Evolutionary conservation across 1,140 invertebrate genomes (phyloP).

Genomic region (Venustaconcha ellipsiformis): DNA sequence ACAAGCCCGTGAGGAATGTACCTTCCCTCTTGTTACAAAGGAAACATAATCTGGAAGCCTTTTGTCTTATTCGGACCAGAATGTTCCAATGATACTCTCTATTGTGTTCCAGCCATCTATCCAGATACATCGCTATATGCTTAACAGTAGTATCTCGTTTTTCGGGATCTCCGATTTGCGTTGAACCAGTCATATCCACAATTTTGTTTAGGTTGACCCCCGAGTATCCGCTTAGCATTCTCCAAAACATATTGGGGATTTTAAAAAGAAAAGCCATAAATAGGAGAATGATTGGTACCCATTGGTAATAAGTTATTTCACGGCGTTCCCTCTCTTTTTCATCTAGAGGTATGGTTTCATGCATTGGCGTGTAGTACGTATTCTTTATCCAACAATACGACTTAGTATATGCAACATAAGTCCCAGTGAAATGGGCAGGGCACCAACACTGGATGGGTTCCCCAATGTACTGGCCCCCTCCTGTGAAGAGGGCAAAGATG

Average conservation of each 20-base stretch:
- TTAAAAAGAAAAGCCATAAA: slow-evolving; percentile 66
- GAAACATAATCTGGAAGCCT: slow-evolving; percentile 56
- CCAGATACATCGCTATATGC: slow-evolving; percentile 57
- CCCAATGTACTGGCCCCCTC: slow-evolving; percentile 84
- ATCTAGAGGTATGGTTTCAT: slow-evolving; percentile 57
- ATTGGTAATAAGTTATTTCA: slow-evolving; percentile 67
- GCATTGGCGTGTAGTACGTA: slow-evolving; percentile 70
- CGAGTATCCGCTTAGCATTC: slow-evolving; percentile 55
- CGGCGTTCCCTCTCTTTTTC: slow-evolving; percentile 47
- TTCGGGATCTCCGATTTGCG: slow-evolving; percentile 50
- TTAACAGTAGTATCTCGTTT: slow-evolving; percentile 56
- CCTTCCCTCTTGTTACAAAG: slow-evolving; percentile 70
- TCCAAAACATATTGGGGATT: slow-evolving; percentile 62
- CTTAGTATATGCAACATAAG: slow-evolving; percentile 67
- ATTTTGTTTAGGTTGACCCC: slow-evolving; percentile 59
- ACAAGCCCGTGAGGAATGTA: slow-evolving; percentile 69
- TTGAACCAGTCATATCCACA: slow-evolving; percentile 53
- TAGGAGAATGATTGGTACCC: slow-evolving; percentile 65
- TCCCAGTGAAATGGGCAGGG: slow-evolving; percentile 68
- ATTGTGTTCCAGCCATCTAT: slow-evolving; percentile 61
- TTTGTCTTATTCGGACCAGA: slow-evolving; percentile 53
- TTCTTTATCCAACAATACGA: slow-evolving; percentile 70
- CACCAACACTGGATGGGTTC: slow-evolving; percentile 70
- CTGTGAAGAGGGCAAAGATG: slow-evolving; percentile 60
- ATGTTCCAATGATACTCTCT: slow-evolving; percentile 58